A percentile compares a stretch with the other conserved stretches of the same genome.
Conservation (phyloP, 2,113 vertebrate species). For the Phalacrocorax brasilianus region DNA sequence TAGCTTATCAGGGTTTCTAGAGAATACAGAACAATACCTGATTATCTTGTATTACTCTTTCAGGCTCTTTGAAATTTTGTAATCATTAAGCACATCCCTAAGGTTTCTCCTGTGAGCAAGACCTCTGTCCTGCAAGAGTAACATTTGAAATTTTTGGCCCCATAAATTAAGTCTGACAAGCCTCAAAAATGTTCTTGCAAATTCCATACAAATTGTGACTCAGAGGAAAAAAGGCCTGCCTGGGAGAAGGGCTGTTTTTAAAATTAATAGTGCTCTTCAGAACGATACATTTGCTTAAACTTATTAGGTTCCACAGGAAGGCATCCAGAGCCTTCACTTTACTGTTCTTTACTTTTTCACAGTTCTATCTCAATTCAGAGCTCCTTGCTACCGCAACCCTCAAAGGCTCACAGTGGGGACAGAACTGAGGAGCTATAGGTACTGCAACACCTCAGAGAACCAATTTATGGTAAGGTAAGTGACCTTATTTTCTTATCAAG, state of each 20-base stretch:
- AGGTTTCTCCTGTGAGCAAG: background rate
- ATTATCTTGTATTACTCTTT: background rate
- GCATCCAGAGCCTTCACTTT: background rate
- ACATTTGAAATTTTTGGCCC: background rate
- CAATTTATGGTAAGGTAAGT: background rate
- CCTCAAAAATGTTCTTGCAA: background rate
- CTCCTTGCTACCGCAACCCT: background rate
- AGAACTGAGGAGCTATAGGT: background rate
- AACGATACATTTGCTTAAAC: background rate
- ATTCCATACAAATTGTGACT: background rate
- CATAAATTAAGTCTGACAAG: background rate
- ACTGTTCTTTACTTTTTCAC: background rate
- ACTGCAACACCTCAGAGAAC: background rate
- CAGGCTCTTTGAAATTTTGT: background rate
- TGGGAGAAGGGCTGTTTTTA: background rate
- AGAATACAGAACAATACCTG: background rate
- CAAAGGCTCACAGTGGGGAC: background rate
- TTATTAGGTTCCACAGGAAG: background rate
- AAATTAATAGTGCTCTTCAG: background rate
- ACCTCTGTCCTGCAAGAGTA: background rate
- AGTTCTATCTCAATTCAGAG: background rate
- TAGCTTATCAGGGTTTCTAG: background rate
- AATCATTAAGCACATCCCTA: background rate
- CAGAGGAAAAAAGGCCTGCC: background rate
- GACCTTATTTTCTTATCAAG: background rate